Conservation (phyloP, 2,113 vertebrate species). For the Stomatorhinus ivindoensis region DNA sequence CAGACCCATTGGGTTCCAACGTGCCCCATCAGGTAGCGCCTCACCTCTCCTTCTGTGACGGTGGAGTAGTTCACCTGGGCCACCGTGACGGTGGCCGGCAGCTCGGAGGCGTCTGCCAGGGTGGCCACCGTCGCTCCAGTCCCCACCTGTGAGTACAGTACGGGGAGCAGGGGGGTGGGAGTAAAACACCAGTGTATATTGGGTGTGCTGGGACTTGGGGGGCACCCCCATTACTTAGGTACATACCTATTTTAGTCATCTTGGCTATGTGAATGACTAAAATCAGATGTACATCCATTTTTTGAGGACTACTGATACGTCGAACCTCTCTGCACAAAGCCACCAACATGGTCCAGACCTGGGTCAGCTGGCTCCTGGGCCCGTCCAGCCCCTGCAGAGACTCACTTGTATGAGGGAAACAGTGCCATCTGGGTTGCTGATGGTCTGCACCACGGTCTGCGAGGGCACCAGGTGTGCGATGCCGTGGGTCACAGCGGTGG, state of each 20-base stretch:
- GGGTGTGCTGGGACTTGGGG: background rate
- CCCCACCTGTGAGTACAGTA: constrained; percentile 67
- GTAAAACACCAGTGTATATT: constrained; percentile 10
- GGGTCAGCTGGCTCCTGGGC: background rate
- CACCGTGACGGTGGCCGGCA: constrained; percentile 89
- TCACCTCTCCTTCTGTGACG: constrained; percentile 88
- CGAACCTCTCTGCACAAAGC: background rate
- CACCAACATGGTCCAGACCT: background rate
- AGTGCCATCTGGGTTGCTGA: constrained; percentile 95
- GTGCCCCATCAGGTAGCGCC: background rate
- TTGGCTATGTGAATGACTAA: background rate
- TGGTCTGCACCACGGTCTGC: constrained; percentile 93
- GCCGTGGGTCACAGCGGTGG: constrained; percentile 68
- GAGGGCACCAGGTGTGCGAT: constrained; percentile 93
- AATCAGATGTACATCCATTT: background rate
- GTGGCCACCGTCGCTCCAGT: constrained; percentile 94
- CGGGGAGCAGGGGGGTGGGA: background rate
- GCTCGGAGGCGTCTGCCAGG: constrained; percentile 87
- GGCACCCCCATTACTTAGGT: background rate
- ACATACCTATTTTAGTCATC: background rate
- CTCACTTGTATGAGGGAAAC: constrained; percentile 95
- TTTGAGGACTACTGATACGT: background rate
- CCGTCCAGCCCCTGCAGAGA: background rate
- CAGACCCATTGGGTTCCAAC: background rate
- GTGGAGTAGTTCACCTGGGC: constrained; percentile 95